Percentiles rank a stretch among this genome's conserved stretches.
phyloP scores from a whole-genome alignment of 2,888 invertebrate species.

The Xylophagus ater region DNA sequence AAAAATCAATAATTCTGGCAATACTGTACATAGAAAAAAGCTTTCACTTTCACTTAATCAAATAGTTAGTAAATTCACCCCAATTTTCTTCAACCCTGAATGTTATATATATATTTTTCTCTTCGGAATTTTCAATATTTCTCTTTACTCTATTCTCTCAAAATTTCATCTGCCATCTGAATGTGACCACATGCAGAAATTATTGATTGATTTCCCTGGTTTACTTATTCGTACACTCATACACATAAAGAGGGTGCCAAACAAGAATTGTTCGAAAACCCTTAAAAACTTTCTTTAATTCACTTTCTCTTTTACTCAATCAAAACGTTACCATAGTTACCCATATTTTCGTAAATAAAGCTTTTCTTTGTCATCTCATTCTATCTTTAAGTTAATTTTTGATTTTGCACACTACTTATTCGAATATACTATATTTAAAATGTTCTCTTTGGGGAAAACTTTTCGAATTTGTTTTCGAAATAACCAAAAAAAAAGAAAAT shows the following conservation, averaged over 20 bases:
- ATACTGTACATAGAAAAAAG: too few relatives aligned
- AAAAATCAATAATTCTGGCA: too few relatives aligned
- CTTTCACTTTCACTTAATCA: conserved; percentile 5
- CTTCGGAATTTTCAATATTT: not conserved
- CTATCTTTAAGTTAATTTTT: too few relatives aligned
- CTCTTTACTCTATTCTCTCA: not conserved
- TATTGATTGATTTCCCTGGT: conserved; percentile 9
- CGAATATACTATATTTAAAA: too few relatives aligned
- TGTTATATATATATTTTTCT: not conserved
- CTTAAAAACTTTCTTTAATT: not conserved
- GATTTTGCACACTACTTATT: too few relatives aligned
- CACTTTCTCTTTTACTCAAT: conserved; percentile 3
- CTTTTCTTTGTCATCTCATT: conserved; percentile 5
- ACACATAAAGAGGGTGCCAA: too few relatives aligned
- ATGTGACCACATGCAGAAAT: conserved; percentile 8
- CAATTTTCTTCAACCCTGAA: not conserved
- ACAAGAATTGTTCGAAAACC: not conserved
- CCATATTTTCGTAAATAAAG: not conserved
- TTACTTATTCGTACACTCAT: too few relatives aligned
- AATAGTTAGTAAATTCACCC: too few relatives aligned
- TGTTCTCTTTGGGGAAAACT: too few relatives aligned
- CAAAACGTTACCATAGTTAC: conserved; percentile 9
- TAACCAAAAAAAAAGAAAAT: too few relatives aligned
- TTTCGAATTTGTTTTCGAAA: too few relatives aligned
- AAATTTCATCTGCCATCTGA: conserved; percentile 1